Evolutionary conservation across 92 coral and sea anemone species (phyloP).

Genomic region (Diadumene lineata): DNA sequence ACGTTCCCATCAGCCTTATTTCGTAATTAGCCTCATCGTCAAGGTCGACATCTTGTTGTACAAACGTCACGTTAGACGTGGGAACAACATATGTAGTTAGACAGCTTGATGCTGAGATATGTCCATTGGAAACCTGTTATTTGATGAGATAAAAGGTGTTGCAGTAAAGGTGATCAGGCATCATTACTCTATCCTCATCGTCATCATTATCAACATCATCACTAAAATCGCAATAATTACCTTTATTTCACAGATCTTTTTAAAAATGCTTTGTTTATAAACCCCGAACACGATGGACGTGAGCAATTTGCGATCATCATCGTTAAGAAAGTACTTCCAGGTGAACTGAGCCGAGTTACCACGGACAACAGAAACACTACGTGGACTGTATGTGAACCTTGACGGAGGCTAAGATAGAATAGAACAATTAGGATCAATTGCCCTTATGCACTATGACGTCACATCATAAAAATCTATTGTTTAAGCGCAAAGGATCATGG

Average conservation of each 20-base stretch:
- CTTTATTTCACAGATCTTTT: conserved; percentile 15
- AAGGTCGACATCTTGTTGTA: not conserved
- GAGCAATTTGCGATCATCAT: conserved; percentile 13
- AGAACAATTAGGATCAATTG: not conserved
- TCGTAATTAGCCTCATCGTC: conserved; percentile 21
- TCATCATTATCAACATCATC: not conserved
- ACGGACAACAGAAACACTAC: not conserved
- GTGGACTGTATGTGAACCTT: conserved; percentile 3
- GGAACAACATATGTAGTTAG: not conserved
- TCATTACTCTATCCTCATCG: not conserved
- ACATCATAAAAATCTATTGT: not conserved
- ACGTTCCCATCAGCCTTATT: conserved; percentile 14
- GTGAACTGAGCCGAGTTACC: conserved; percentile 16
- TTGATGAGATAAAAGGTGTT: not conserved
- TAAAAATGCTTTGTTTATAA: not conserved
- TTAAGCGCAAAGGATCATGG: no score
- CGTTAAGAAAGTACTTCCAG: conserved; percentile 29
- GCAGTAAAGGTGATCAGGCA: not conserved
- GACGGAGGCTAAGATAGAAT: conserved; percentile 8
- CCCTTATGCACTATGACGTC: not conserved
- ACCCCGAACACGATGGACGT: conserved; percentile 16
- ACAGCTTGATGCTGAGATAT: not conserved
- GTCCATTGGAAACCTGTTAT: not conserved
- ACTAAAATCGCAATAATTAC: no score
- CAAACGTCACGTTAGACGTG: conserved; percentile 6